Evolutionary conservation across 2,888 invertebrate species (phyloP).

Genomic region (Lochmaea capreae): DNA sequence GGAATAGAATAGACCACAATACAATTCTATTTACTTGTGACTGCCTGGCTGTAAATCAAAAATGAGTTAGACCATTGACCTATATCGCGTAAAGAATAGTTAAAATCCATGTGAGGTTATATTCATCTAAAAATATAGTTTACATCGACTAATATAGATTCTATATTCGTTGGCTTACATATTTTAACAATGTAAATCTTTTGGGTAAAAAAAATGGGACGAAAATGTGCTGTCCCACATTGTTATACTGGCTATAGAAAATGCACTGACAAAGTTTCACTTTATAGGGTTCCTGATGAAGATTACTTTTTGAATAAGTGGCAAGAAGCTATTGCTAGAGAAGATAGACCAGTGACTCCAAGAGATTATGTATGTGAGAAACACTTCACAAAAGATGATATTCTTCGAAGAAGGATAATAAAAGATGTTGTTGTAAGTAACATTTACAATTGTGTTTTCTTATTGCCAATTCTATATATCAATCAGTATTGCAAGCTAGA

Average conservation of each 20-base stretch:
- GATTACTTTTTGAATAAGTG: conserved; percentile 46
- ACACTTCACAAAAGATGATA: conserved; percentile 48
- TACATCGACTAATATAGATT: too few species aligned
- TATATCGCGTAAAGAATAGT: too few species aligned
- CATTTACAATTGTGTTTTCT: neutral
- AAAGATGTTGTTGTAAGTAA: conserved; percentile 44
- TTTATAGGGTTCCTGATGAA: conserved; percentile 48
- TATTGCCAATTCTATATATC: neutral
- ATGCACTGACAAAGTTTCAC: conserved; percentile 43
- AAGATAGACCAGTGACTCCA: conserved; percentile 46
- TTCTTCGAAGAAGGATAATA: conserved; percentile 41
- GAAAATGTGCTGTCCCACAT: conserved; percentile 48
- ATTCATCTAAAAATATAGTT: too few species aligned
- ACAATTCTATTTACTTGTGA: too few species aligned
- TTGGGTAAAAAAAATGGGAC: conserved; percentile 40
- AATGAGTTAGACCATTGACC: too few species aligned
- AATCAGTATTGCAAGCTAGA: too few species aligned
- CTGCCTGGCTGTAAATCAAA: too few species aligned
- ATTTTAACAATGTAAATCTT: too few species aligned
- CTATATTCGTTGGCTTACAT: too few species aligned
- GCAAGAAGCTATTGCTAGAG: conserved; percentile 49
- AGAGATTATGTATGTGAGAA: conserved; percentile 49
- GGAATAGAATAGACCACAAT: too few species aligned
- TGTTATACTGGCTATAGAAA: conserved; percentile 49
- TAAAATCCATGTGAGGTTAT: too few species aligned